A percentile compares a stretch with the other conserved stretches of the same genome.
phyloP scores from a whole-genome alignment of 23 tunicate genomes.

The Diplosoma virens region DNA sequence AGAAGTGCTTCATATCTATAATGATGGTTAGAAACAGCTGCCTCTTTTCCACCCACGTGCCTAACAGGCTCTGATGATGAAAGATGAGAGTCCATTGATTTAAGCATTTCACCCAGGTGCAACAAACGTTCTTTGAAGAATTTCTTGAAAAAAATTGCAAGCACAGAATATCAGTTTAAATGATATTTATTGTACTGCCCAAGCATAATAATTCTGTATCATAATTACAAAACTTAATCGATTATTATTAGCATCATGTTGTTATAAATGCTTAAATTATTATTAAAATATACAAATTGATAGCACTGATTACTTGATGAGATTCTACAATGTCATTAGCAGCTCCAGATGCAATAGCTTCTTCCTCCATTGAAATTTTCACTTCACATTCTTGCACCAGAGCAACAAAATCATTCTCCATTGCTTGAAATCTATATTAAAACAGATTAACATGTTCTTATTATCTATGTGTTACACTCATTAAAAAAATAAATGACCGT shows the following conservation, averaged over 20 bases:
- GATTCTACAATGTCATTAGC: neutral
- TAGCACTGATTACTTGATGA: neutral
- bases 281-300: neutral
- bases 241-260: no score
- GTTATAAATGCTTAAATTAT: no score
- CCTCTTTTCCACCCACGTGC: no score
- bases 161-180: no score
- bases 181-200: no score
- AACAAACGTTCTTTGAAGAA: slow-evolving; percentile 28
- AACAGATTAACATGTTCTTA: no score
- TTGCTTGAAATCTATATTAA: neutral
- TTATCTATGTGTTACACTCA: no score
- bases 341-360: neutral
- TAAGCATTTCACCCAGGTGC: slow-evolving; percentile 22
- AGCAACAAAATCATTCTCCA: neutral
- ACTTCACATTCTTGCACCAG: neutral
- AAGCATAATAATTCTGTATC: no score
- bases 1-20: slow-evolving; percentile 50
- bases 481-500: no score
- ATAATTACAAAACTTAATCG: no score
- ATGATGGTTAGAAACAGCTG: neutral
- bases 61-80: no score
- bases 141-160: slow-evolving; percentile 33
- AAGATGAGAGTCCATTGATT: slow-evolving; percentile 59
- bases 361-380: neutral